phyloP scores from a whole-genome alignment of 1,140 invertebrate species.

The Cydia splendana region DNA sequence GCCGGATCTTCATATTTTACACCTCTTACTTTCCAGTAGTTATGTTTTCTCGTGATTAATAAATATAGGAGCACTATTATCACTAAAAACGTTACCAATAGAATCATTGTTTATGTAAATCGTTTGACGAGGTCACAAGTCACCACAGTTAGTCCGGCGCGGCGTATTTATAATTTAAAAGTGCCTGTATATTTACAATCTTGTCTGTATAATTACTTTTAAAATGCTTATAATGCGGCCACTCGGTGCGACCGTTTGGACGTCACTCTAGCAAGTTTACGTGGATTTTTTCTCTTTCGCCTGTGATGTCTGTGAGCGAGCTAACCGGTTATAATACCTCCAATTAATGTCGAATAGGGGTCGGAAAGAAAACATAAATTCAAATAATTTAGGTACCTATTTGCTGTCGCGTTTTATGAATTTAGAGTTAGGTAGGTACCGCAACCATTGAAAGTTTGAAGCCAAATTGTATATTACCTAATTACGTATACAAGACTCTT shows the following conservation, averaged over 20 bases:
- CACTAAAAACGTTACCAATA: not conserved
- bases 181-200: not conserved
- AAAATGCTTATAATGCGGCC: not conserved
- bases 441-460: no score
- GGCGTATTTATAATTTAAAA: not conserved
- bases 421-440: no score
- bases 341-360: not conserved
- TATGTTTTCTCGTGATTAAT: not conserved
- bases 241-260: not conserved
- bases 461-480: no score
- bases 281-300: not conserved
- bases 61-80: not conserved
- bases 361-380: not conserved
- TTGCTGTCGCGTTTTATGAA: not conserved
- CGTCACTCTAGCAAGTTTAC: not conserved
- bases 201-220: not conserved
- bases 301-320: not conserved
- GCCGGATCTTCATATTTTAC: conserved; percentile 4
- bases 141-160: not conserved
- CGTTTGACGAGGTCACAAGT: not conserved
- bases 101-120: not conserved
- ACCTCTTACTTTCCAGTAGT: conserved; percentile 17
- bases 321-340: not conserved
- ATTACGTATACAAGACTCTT: no score
- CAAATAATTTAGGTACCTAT: not conserved